These are phyloP conservation scores for Drosophila mulleri DNA, from an alignment of 2,888 invertebrate genomes.

Conservation along the genomic window DNA sequence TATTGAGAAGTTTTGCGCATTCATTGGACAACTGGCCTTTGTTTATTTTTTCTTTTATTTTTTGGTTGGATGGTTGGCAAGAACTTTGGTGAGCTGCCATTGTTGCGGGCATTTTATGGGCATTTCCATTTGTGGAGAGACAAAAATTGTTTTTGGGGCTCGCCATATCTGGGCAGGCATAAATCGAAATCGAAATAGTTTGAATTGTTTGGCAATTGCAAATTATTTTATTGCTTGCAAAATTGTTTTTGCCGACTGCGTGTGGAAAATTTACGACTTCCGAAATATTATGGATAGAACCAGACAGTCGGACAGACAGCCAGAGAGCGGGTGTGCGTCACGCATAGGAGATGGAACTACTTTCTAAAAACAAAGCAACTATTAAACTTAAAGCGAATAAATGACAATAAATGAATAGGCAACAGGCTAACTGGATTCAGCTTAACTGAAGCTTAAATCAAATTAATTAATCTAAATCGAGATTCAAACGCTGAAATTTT, in stretches of 20 bases:
- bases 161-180: conserved; percentile 50
- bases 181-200: conserved; percentile 64
- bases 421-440: conserved; percentile 35
- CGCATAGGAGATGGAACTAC: conserved; percentile 56
- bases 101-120: conserved; percentile 76
- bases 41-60: conserved; percentile 47
- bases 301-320: not conserved
- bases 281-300: conserved; percentile 32
- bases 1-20: conserved; percentile 64
- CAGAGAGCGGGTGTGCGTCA: not conserved
- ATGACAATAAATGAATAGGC: conserved; percentile 53
- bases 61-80: not conserved
- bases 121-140: conserved; percentile 54
- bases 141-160: conserved; percentile 31
- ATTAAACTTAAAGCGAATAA: conserved; percentile 54
- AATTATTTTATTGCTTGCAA: conserved; percentile 77
- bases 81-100: conserved; percentile 46
- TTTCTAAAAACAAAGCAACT: conserved; percentile 69
- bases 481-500: conserved; percentile 50
- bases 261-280: conserved; percentile 73
- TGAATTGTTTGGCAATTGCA: conserved; percentile 75
- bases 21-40: conserved; percentile 51
- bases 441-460: conserved; percentile 50
- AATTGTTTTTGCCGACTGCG: conserved; percentile 66
- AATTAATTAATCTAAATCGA: conserved; percentile 80